A percentile compares a stretch with the other conserved stretches of the same genome.
These are phyloP conservation scores for Rhagologus leucostigma DNA, from an alignment of 2,113 vertebrate species.

Conservation along the genomic window DNA sequence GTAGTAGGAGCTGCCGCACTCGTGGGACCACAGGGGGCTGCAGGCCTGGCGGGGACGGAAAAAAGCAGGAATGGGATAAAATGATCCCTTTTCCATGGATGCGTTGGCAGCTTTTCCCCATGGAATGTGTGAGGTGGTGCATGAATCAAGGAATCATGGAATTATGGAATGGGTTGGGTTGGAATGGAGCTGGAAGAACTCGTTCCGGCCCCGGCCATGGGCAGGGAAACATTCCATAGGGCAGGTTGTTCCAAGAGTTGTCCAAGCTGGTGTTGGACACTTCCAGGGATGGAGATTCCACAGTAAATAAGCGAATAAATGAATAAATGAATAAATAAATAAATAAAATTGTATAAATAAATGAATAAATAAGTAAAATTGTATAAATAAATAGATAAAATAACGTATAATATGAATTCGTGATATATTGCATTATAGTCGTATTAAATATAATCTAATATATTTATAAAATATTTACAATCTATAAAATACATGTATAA, in stretches of 20 bases:
- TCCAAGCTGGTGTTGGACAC: neutral
- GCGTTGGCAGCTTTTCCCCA: neutral
- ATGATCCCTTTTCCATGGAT: no score
- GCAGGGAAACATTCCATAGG: neutral
- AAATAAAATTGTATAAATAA: neutral
- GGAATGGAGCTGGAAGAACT: neutral
- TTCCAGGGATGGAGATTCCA: no score
- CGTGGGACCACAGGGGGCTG: slow-evolving; percentile 95
- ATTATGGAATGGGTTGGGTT: neutral
- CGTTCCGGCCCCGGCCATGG: rapidly evolving
- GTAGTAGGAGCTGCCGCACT: slow-evolving; percentile 94
- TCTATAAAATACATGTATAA: no score
- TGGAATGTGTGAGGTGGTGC: rapidly evolving
- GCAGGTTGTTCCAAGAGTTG: no score
- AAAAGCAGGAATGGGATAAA: neutral
- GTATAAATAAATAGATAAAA: neutral
- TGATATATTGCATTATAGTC: no score
- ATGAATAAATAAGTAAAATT: neutral
- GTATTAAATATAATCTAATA: neutral
- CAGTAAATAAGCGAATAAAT: no score
- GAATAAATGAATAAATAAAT: neutral
- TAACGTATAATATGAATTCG: no score
- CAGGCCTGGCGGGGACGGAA: slow-evolving; percentile 76
- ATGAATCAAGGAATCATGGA: neutral
- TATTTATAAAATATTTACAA: no score